phyloP scores from a whole-genome alignment of 2,113 vertebrate genomes.

The Rattus rattus region DNA sequence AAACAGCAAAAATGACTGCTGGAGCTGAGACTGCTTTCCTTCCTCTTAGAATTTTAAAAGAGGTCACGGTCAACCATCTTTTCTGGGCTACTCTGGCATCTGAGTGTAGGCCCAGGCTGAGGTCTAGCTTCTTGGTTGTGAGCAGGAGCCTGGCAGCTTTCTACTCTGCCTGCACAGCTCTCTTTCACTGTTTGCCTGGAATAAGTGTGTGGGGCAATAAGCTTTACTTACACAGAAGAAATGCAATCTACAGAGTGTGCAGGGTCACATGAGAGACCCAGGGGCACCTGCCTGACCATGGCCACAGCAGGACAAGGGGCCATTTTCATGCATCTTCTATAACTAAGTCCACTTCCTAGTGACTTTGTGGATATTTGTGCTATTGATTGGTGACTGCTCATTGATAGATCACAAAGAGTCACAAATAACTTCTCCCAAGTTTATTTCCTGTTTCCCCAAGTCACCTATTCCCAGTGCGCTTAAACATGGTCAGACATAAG shows the following conservation, averaged over 20 bases:
- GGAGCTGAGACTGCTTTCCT: background rate
- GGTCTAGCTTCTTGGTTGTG: background rate
- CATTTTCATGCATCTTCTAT: background rate
- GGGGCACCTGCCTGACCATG: background rate
- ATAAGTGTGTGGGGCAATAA: background rate
- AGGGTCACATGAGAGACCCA: background rate
- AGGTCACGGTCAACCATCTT: accelerated
- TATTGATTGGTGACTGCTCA: background rate
- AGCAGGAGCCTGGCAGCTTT: background rate
- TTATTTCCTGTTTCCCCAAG: background rate
- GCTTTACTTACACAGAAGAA: background rate
- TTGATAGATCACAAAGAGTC: background rate
- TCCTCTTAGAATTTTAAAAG: background rate
- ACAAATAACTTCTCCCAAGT: background rate
- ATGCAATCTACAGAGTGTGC: accelerated
- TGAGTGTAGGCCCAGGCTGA: background rate
- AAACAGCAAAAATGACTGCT: background rate
- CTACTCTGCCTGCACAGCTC: background rate
- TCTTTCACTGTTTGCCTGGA: background rate
- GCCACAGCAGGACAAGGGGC: background rate
- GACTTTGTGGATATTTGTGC: background rate
- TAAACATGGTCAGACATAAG: background rate
- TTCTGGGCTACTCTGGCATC: background rate
- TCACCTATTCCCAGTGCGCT: background rate
- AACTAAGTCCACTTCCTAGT: background rate